A percentile compares a stretch with the other conserved stretches of the same genome.
phyloP scores from a whole-genome alignment of 2,888 invertebrate species.

The Tiliacea aurago region DNA sequence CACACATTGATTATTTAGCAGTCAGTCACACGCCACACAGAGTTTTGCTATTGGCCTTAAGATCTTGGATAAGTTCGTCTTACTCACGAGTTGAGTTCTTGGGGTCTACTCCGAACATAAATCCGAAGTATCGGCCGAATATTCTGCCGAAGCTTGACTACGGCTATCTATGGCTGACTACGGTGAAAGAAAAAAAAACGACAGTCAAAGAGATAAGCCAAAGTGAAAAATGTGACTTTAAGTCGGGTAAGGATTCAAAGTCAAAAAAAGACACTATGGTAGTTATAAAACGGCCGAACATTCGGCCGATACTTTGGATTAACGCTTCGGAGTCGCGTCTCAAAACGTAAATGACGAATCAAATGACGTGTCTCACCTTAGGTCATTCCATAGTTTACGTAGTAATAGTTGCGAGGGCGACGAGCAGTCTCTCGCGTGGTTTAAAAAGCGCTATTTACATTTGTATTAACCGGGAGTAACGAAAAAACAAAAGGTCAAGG shows the following conservation, averaged over 20 bases:
- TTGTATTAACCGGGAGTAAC: conserved; percentile 21
- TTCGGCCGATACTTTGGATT: too few species aligned
- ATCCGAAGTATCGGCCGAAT: too few species aligned
- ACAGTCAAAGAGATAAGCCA: too few species aligned
- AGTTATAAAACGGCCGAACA: too few species aligned
- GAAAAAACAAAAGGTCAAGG: conserved; percentile 46
- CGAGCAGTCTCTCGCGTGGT: conserved; percentile 46
- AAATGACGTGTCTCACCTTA: conserved; percentile 29
- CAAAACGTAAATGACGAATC: conserved; percentile 19
- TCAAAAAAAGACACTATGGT: too few species aligned
- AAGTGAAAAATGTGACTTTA: too few species aligned
- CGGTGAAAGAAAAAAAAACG: too few species aligned
- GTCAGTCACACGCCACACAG: background rate
- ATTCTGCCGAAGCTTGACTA: too few species aligned
- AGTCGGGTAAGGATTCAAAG: too few species aligned
- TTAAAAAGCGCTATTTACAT: conserved; percentile 29
- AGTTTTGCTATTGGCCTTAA: conserved; percentile 6
- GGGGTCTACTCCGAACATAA: too few species aligned
- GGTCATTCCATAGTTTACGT: conserved; percentile 26
- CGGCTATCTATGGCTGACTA: too few species aligned
- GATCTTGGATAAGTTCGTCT: background rate
- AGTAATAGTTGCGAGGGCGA: conserved; percentile 43
- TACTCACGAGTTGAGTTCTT: background rate
- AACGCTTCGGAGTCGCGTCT: too few species aligned
- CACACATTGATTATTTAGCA: background rate